A percentile compares a stretch with the other conserved stretches of the same genome.
These are phyloP conservation scores for Furnarius figulus DNA, from an alignment of 2,113 vertebrate genomes.

Conservation along the genomic window DNA sequence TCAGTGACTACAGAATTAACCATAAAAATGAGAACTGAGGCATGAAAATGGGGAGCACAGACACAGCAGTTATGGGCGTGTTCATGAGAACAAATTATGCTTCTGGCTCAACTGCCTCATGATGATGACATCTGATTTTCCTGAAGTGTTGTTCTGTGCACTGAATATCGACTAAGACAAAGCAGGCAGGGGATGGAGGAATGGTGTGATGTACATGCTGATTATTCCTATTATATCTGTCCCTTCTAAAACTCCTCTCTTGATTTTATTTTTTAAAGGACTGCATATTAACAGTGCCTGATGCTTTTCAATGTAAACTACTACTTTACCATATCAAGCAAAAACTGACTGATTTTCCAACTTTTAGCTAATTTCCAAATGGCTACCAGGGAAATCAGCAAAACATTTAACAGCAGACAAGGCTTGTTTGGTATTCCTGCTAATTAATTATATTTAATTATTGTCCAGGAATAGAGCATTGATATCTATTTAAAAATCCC, in stretches of 20 bases:
- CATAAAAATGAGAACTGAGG: background rate
- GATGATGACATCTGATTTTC: background rate
- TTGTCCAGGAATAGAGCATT: background rate
- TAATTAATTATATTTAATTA: background rate
- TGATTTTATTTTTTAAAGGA: background rate
- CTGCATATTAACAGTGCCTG: background rate
- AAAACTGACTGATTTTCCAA: background rate
- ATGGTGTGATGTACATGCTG: background rate
- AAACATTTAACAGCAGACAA: background rate
- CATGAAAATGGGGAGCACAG: background rate
- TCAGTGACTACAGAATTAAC: background rate
- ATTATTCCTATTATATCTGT: background rate
- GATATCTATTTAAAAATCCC: background rate
- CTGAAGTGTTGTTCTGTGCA: accelerated
- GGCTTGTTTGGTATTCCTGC: background rate
- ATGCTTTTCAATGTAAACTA: background rate
- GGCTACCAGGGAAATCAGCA: background rate
- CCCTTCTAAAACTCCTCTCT: background rate
- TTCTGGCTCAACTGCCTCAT: background rate
- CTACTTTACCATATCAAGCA: background rate
- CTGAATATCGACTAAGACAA: background rate
- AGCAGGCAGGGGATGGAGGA: background rate
- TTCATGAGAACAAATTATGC: background rate
- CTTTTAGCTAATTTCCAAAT: background rate
- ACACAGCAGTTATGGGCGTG: background rate